Evolutionary conservation across 2,113 vertebrate species (phyloP).

Genomic region (Nesoenas mayeri): DNA sequence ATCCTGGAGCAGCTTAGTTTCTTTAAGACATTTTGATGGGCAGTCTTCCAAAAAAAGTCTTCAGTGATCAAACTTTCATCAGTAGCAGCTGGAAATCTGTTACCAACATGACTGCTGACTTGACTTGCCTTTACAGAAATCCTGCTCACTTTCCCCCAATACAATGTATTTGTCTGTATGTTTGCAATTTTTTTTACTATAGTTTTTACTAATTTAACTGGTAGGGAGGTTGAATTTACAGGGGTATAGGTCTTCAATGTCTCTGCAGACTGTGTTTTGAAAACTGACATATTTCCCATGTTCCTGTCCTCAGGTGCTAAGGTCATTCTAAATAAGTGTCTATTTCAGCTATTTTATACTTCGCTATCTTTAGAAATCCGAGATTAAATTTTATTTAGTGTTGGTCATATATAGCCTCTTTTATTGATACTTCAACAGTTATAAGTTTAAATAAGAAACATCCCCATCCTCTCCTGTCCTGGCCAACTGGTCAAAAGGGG

Average conservation of each 20-base stretch:
- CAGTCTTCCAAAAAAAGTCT: neutral
- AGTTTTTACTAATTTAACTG: neutral
- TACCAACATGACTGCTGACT: neutral
- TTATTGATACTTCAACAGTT: neutral
- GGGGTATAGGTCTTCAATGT: neutral
- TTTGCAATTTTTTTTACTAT: neutral
- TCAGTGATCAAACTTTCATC: neutral
- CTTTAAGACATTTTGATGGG: neutral
- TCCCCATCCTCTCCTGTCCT: neutral
- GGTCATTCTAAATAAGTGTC: neutral
- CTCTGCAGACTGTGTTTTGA: neutral
- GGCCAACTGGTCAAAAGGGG: neutral
- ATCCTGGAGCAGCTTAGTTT: neutral
- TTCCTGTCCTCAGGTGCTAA: neutral
- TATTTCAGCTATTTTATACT: neutral
- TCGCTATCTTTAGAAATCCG: neutral
- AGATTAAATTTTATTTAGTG: neutral
- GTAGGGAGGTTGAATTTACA: neutral
- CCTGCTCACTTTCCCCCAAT: neutral
- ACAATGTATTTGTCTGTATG: accelerated
- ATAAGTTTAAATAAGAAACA: neutral
- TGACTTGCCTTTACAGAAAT: neutral
- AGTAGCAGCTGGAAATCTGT: neutral
- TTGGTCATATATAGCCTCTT: neutral
- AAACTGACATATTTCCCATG: neutral